Evolutionary conservation across 2,888 invertebrate species (phyloP), one percentile per base, ranked within the genome.

Genomic region (Aromia moschata): DNA sequence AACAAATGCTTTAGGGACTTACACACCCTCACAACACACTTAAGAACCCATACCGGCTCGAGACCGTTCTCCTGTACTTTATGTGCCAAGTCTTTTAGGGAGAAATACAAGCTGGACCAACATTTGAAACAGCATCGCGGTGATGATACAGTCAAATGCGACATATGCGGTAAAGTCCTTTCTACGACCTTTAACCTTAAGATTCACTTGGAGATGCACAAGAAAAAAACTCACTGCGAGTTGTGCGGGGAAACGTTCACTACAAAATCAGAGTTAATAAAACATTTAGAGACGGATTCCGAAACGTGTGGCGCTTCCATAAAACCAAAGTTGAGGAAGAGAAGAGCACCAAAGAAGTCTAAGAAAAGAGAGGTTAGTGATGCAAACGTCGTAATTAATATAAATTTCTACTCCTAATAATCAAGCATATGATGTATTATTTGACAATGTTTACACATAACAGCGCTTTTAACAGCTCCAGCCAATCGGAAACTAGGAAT

Each of bases 171-270:
- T 2, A 64, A 61, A 46, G 43, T 44, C 1, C 45, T 61, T 10
- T 64, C 64, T 2, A 61, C 64, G 7, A 61, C 58, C 33, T 64
- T 59, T 18, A 64, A 64, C 33, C 36, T 61, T 2, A 59, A 64
- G 20, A 41, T 64, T 31, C 64, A 64, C 25, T 25, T 64, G 56
- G 54, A 58, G 15, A 31, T 46, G 1, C 58, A 58, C 36, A 20
- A 11, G 10, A 38, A 45, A 17, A 58, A 53, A 43, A 36, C 44
- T 3, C 20, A 31, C 10, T 58, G 58, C 25, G 58, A 58, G 11
- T 17, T 58, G 16, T 58, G 58, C 36, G 58, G 53, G 4, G 43
- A 53, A 31, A 15, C 43, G 11, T 53, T 53, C 11, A 17, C 11
- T 18, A 53, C 30, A 2, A 53, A 53, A 14, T n/a, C 41, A n/a